Conservation (phyloP, 2,888 invertebrate genomes). For the Platerodrilus igneus region DNA sequence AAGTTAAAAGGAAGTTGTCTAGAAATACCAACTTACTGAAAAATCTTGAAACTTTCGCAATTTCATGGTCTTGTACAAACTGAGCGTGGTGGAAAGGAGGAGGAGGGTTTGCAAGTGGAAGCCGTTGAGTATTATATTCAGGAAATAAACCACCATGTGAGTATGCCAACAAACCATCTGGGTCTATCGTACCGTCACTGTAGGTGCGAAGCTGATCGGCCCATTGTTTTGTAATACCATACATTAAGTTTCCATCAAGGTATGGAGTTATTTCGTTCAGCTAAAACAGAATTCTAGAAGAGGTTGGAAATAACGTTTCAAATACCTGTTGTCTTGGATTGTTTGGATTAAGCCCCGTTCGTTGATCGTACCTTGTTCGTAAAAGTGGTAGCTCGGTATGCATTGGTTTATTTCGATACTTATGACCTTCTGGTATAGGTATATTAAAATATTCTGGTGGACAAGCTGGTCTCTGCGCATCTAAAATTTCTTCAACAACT, state of each 20-base stretch:
- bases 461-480: constrained; percentile 57
- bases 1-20: constrained; percentile 12
- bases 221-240: constrained; percentile 57
- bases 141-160: constrained; percentile 50
- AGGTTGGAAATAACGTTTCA: background rate
- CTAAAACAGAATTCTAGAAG: too few species aligned
- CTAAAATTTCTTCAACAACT: constrained; percentile 59
- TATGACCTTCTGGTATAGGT: constrained; percentile 48
- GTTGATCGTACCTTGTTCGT: constrained; percentile 52
- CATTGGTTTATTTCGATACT: constrained; percentile 35
- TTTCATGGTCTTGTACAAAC: constrained; percentile 43
- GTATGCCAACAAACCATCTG: constrained; percentile 48
- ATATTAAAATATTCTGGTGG: constrained; percentile 60
- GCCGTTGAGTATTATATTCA: constrained; percentile 48
- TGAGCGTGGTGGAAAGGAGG: constrained; percentile 50
- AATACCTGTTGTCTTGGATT: constrained; percentile 58
- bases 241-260: constrained; percentile 58
- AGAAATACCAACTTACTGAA: constrained; percentile 50
- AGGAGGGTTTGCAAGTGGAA: constrained; percentile 58
- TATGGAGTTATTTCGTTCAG: constrained; percentile 59
- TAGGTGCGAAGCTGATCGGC: constrained; percentile 52
- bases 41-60: constrained; percentile 50
- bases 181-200: constrained; percentile 48
- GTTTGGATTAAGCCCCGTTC: constrained; percentile 54
- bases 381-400: constrained; percentile 52